Base-by-base conservation (phyloP, 1,140 invertebrate species). In the Meloidogyne floridensis region DNA sequence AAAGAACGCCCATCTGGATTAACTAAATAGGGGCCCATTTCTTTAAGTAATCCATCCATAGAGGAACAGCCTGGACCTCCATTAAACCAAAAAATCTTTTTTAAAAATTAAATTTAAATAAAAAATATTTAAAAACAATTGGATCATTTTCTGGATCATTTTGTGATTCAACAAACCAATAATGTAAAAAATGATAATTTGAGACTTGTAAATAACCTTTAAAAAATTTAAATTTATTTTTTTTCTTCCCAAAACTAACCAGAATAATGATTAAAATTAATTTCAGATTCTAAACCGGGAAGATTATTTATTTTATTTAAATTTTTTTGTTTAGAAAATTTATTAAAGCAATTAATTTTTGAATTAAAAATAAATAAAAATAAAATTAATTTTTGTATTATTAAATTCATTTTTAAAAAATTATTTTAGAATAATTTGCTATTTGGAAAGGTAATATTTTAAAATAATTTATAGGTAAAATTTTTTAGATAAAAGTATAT, bases 41-140 rank as follows among this genome's bases (percentile, higher is more conserved):
- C 92, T 80, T 87, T 90, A 6, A 93, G 86, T 5, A 92, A 83
- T 7, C 92, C 92, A 71, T 90, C 86, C 71, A 92, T 80, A 56
- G 92, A 92, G 80, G 91, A 91, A 84, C 92, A 92, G 0, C 92
- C 92, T 77, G 92, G 92, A 65, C 92, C 92, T 65, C 92, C 92
- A 88, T 92, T 93, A 84, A 93, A 82, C 92, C 92, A 93, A n/a
- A 93, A 84, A 11, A 93, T 87, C 3, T 92, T 42, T 20, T 92
- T 92, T 80, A 65, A 81, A 47, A 47, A 77, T 8, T 3, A 53
- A 10, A 59, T 54, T 13, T 80, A 76, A 9, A 6, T 20, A 20
- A 13, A 32, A 32, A 47, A 13, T 81, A 82, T 92, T 92, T 92
- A 32, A 92, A 82, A 9, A 92, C 86, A 5, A 92, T 18, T 20